Conservation (phyloP, 2,113 vertebrate species). For the Ameiurus melas region DNA sequence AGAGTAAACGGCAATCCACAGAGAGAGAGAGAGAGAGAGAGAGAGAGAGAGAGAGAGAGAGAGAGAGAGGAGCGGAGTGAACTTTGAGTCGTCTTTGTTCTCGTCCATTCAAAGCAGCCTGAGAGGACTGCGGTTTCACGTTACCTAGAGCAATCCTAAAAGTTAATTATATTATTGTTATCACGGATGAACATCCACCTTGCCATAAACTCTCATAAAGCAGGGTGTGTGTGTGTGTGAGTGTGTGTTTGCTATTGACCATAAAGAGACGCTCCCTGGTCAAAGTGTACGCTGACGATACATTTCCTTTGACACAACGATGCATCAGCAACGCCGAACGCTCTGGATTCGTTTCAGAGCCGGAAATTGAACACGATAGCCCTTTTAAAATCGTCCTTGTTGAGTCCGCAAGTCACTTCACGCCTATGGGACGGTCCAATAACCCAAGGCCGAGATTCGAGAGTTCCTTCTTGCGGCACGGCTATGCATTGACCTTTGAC, state of each 20-base stretch:
- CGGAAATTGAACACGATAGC: background rate
- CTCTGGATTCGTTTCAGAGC: background rate
- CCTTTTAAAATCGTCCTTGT: too few relatives aligned
- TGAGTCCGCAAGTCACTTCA: too few relatives aligned
- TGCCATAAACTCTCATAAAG: constrained; percentile 1
- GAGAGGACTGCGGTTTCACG: background rate
- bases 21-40: background rate
- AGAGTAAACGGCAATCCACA: constrained; percentile 35
- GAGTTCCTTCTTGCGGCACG: background rate
- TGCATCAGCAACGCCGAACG: background rate
- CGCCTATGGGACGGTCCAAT: background rate
- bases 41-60: constrained; percentile 22
- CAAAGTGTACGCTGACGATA: constrained; percentile 44
- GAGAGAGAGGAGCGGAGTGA: constrained; percentile 12
- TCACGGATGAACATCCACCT: constrained; percentile 16
- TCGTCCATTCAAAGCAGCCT: constrained; percentile 2
- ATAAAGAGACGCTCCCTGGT: constrained; percentile 41
- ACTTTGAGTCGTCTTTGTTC: constrained; percentile 30
- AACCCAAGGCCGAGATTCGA: background rate
- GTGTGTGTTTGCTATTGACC: constrained; percentile 12
- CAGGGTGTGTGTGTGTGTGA: constrained; percentile 37
- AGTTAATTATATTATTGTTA: constrained; percentile 23
- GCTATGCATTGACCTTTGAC: constrained; percentile 14
- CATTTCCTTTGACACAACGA: background rate
- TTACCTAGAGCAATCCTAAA: constrained; percentile 7